phyloP scores from a whole-genome alignment of 1,140 invertebrate species.

The Drosophila arizonae region DNA sequence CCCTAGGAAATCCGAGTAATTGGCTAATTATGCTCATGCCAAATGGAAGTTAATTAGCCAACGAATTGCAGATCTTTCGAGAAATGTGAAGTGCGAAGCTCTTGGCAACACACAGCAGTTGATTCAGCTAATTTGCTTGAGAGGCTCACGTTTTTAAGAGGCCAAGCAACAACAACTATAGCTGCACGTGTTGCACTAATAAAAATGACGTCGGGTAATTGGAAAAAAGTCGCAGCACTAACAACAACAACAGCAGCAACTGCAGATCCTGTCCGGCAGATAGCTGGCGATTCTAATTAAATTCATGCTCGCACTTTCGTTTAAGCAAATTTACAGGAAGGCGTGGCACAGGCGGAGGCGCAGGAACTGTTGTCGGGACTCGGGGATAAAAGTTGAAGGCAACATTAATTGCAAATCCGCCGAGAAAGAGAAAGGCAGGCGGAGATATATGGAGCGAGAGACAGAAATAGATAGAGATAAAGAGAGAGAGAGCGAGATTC shows the following conservation, averaged over 20 bases:
- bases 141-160: constrained; percentile 49
- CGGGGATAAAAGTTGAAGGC: constrained; percentile 73
- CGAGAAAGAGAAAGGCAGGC: constrained; percentile 14
- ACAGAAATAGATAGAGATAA: not conserved
- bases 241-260: not conserved
- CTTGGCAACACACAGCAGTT: constrained; percentile 33
- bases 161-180: constrained; percentile 20
- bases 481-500: not conserved
- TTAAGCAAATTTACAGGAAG: constrained; percentile 74
- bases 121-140: constrained; percentile 62
- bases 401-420: constrained; percentile 80
- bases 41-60: constrained; percentile 6
- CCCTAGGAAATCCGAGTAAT: constrained; percentile 2
- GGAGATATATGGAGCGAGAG: not conserved
- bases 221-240: constrained; percentile 17
- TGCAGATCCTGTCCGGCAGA: constrained; percentile 49
- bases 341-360: constrained; percentile 18
- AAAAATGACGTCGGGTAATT: constrained; percentile 51
- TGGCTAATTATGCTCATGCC: constrained; percentile 5
- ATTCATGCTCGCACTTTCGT: constrained; percentile 77
- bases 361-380: constrained; percentile 26
- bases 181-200: constrained; percentile 52
- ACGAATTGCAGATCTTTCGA: not conserved
- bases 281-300: constrained; percentile 72
- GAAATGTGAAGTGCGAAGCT: constrained; percentile 9